Evolutionary conservation across 2,113 vertebrate genomes (phyloP).

Genomic region (Ceyx melanurus): DNA sequence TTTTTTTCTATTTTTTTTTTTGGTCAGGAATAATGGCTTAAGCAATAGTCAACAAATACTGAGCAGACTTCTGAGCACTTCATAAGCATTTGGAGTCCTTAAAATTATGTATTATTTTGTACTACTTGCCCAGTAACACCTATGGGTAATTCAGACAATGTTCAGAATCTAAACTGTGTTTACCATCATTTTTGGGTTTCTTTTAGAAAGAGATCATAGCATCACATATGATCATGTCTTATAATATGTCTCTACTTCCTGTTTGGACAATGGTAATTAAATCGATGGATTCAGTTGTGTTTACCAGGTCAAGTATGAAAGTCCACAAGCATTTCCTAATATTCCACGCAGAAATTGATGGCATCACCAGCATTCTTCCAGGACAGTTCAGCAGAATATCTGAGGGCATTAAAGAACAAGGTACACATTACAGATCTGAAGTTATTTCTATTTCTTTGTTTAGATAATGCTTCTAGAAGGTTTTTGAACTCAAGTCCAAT

Average conservation of each 20-base stretch:
- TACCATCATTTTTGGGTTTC: rapidly evolving
- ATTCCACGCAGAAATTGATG: neutral
- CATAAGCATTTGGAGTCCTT: neutral
- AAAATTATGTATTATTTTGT: neutral
- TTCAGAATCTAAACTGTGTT: neutral
- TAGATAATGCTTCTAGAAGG: neutral
- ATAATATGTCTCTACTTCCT: neutral
- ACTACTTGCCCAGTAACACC: neutral
- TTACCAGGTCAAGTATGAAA: neutral
- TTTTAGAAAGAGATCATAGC: neutral
- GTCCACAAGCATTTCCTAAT: neutral
- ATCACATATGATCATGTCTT: neutral
- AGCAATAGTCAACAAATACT: neutral
- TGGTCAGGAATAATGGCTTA: neutral
- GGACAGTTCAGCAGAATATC: neutral
- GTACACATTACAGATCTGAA: neutral
- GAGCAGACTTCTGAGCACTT: neutral
- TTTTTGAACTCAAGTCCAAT: neutral
- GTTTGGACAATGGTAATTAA: neutral
- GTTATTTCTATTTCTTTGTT: neutral
- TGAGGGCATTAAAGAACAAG: neutral
- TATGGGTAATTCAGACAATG: neutral
- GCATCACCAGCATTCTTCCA: neutral
- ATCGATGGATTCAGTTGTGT: neutral
- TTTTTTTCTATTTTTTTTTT: neutral